Conservation (phyloP, 2,888 invertebrate genomes). For the Yponomeuta evonymella region DNA sequence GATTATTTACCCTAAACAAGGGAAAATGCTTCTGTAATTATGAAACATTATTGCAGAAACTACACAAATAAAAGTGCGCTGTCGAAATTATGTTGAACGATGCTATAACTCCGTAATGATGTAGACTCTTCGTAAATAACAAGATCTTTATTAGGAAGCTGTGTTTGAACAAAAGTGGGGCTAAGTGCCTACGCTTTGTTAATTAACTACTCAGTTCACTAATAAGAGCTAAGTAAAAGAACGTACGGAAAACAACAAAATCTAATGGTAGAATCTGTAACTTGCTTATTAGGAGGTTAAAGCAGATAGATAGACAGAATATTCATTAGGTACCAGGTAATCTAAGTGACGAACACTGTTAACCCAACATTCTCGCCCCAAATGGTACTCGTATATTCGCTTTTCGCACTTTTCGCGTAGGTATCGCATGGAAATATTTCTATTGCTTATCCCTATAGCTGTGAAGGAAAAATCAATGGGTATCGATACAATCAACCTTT, state of each 20-base stretch:
- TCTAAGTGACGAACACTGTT: too few species aligned
- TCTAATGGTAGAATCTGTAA: background rate
- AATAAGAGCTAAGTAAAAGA: background rate
- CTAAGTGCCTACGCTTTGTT: background rate
- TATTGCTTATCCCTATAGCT: too few species aligned
- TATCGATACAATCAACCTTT: too few species aligned
- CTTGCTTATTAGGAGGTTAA: too few species aligned
- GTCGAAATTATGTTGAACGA: constrained; percentile 7
- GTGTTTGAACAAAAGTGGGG: background rate
- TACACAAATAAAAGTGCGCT: constrained; percentile 37
- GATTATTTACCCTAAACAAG: constrained; percentile 44
- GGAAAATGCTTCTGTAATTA: constrained; percentile 43
- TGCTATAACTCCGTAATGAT: constrained; percentile 12
- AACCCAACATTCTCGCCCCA: too few species aligned
- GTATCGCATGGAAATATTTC: too few species aligned
- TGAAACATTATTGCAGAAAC: constrained; percentile 26
- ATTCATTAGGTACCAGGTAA: too few species aligned
- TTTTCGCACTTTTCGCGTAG: too few species aligned
- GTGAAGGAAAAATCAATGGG: too few species aligned
- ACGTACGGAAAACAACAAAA: background rate
- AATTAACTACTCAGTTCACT: background rate
- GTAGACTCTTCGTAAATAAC: constrained; percentile 21
- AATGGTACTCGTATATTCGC: too few species aligned
- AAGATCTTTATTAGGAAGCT: background rate
- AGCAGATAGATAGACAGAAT: too few species aligned